Conservation (phyloP, 2,888 invertebrate genomes). For the Leistus spinibarbis region DNA sequence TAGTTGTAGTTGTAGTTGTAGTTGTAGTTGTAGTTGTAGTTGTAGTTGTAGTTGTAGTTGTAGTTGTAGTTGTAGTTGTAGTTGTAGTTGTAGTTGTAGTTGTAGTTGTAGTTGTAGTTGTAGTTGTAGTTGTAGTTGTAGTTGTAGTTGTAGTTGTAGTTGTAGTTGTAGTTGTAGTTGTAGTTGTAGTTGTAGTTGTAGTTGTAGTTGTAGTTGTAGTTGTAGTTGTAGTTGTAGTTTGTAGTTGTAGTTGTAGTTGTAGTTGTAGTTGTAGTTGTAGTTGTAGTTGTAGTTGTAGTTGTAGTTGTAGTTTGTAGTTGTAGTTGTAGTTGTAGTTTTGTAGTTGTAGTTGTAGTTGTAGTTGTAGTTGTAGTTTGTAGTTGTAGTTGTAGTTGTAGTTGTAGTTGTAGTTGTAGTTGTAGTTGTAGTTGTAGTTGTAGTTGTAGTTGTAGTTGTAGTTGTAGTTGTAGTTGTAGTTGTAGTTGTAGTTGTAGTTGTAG, state of each 20-base stretch:
- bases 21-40: no score
- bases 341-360: no score
- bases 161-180: background rate
- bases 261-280: background rate
- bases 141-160: background rate
- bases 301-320: background rate
- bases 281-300: background rate
- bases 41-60: no score
- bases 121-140: background rate
- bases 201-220: background rate
- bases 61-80: background rate
- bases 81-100: background rate
- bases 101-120: background rate
- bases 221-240: background rate
- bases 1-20: background rate
- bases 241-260: background rate
- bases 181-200: background rate
- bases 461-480: slow-evolving; percentile 39
- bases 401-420: background rate
- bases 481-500: background rate
- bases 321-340: no score
- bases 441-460: slow-evolving; percentile 13
- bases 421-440: background rate
- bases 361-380: background rate
- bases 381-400: no score